Conservation (phyloP, 2,888 invertebrate genomes). For the Dione juno region DNA sequence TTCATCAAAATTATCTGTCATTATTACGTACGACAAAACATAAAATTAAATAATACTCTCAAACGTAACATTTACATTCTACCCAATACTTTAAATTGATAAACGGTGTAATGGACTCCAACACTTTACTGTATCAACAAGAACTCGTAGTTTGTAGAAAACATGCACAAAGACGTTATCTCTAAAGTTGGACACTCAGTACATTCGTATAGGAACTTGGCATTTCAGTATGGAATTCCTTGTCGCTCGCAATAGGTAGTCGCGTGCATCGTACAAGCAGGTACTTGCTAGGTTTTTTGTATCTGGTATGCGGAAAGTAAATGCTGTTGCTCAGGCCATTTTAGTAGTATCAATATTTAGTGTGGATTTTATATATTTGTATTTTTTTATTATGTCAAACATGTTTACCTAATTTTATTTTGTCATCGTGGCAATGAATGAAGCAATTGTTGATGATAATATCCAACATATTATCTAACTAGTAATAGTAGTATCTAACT, state of each 20-base stretch:
- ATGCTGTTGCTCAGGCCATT: not conserved
- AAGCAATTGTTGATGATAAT: too few species aligned
- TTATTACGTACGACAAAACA: too few species aligned
- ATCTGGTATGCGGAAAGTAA: constrained; percentile 9
- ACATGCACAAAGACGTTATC: constrained; percentile 34
- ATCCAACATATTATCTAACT: too few species aligned
- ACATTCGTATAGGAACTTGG: constrained; percentile 28
- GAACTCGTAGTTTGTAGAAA: constrained; percentile 27
- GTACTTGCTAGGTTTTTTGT: constrained; percentile 14
- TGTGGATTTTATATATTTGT: not conserved
- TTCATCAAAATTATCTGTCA: too few species aligned
- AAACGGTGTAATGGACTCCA: constrained; percentile 7
- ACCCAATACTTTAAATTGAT: not conserved
- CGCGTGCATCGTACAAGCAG: constrained; percentile 23
- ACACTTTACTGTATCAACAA: constrained; percentile 27
- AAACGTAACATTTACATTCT: too few species aligned
- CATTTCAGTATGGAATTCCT: constrained; percentile 36
- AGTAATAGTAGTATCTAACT: too few species aligned
- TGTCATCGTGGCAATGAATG: too few species aligned
- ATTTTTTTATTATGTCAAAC: not conserved
- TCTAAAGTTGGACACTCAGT: constrained; percentile 27
- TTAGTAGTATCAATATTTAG: constrained; percentile 11
- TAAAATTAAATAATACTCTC: too few species aligned
- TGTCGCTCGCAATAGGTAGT: constrained; percentile 16
- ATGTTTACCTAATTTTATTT: not conserved